phyloP scores from a whole-genome alignment of 2,113 vertebrate genomes.

The Chascanopsetta lugubris region DNA sequence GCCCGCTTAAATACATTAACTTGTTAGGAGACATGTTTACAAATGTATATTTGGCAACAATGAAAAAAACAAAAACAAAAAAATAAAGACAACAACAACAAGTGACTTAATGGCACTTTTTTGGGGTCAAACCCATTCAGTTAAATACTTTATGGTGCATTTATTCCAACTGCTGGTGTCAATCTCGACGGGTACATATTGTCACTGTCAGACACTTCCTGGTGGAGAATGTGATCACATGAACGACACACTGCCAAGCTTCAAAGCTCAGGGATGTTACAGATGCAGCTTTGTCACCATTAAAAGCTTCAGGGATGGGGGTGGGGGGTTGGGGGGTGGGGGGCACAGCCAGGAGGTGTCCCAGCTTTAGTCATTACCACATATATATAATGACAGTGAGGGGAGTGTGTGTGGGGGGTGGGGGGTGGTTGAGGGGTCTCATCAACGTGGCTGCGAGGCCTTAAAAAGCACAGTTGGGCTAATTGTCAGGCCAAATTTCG shows the following conservation, averaged over 20 bases:
- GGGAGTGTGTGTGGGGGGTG: slow-evolving; percentile 9
- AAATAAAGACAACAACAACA: neutral
- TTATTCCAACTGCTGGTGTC: no score
- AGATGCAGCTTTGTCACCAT: slow-evolving; percentile 20
- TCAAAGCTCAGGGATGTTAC: slow-evolving; percentile 19
- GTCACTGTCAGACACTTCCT: no score
- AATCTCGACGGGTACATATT: no score
- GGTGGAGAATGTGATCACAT: slow-evolving; percentile 9
- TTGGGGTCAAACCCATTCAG: neutral
- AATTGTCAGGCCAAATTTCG: neutral
- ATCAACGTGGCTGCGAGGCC: neutral
- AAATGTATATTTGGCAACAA: slow-evolving; percentile 3
- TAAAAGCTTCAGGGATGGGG: slow-evolving; percentile 13
- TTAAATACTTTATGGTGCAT: neutral
- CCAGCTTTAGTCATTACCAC: slow-evolving; percentile 11
- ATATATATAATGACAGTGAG: slow-evolving; percentile 3
- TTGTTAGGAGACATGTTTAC: neutral
- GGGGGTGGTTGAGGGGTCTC: no score
- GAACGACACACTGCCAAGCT: neutral
- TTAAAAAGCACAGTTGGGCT: slow-evolving; percentile 7
- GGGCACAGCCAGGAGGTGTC: slow-evolving; percentile 6
- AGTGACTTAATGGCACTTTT: neutral
- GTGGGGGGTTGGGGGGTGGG: no score
- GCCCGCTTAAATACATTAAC: slow-evolving; percentile 44
- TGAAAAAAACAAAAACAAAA: neutral